Base-by-base conservation (phyloP, 2,888 invertebrate species). In the Spilosoma lubricipeda region DNA sequence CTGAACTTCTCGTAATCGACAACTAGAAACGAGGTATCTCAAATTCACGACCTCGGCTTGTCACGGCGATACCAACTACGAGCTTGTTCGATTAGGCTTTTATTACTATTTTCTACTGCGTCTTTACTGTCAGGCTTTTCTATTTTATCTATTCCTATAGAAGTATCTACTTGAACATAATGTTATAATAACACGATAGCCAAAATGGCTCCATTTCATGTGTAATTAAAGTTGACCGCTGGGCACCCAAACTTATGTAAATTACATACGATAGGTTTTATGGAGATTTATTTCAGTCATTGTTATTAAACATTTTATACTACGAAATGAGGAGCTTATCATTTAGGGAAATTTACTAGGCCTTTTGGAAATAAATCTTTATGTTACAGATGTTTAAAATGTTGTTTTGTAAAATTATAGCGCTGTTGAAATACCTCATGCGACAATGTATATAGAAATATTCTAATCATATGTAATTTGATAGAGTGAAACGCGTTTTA, bases 71-170 rank as follows among this genome's bases (percentile, higher is more conserved):
- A 73, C 78, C 90, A 90, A 88, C 88, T 91, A 93, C 92, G 95
- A 95, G 95, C 95, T 95, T 95, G 90, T 93, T 91, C 93, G 90
- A 90, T 89, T 94, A 92, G 90, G 94, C 94, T 94, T 94, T 91
- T 91, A 90, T 82, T 90, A 90, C 90, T 90, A 88, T 93, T 93
- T 93, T 94, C 92, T 93, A 94, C 91, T 87, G 90, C 89, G 90
- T 89, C 87, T 92, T 91, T 91, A 90, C 88, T 90, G 88, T 92
- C 88, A 89, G 90, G 90, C 90, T 92, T 93, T 90, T 90, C 89
- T 91, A 92, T 87, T 87, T 87, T 87, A 85, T 77, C 83, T 82
- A 82, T 74, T 80, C 82, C 78, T 85, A 79, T 85, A 85, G 69
- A 84, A 83, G 70, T 78, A 75, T 84, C 84, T 73, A 83, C 80